phyloP scores from a whole-genome alignment of 2,113 vertebrate species.

The Zosterops pallidus region DNA sequence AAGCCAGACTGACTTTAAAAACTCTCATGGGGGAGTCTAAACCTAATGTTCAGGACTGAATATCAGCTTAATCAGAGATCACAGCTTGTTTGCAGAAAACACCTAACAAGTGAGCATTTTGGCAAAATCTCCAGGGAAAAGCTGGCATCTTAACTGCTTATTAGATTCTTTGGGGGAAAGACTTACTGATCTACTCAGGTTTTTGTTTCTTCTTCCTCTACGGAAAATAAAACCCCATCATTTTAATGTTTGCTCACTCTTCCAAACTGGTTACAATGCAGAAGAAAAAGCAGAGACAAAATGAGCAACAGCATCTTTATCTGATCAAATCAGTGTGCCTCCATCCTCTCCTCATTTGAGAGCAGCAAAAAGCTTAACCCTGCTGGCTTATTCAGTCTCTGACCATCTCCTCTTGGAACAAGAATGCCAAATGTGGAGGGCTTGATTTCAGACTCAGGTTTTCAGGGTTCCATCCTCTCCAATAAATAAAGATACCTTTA shows the following conservation, averaged over 20 bases:
- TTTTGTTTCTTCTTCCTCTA: background rate
- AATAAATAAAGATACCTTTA: background rate
- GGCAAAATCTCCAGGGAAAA: background rate
- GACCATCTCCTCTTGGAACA: background rate
- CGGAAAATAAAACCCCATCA: background rate
- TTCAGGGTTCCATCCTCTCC: background rate
- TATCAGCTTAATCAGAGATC: background rate
- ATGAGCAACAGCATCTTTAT: background rate
- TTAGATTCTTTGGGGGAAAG: background rate
- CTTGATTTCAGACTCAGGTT: background rate
- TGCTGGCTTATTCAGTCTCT: background rate
- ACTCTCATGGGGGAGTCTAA: background rate
- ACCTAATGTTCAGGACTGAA: background rate
- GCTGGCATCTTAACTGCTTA: background rate
- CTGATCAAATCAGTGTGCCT: rapidly evolving
- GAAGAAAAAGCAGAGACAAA: background rate
- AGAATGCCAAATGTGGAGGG: background rate
- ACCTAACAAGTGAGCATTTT: background rate
- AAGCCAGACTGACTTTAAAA: background rate
- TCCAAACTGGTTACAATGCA: background rate
- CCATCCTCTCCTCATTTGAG: background rate
- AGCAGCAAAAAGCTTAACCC: background rate
- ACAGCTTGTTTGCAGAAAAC: background rate
- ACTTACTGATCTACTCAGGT: background rate
- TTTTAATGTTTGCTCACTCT: background rate